Conservation (phyloP, 2,113 vertebrate genomes). For the Microtus oregoni region DNA sequence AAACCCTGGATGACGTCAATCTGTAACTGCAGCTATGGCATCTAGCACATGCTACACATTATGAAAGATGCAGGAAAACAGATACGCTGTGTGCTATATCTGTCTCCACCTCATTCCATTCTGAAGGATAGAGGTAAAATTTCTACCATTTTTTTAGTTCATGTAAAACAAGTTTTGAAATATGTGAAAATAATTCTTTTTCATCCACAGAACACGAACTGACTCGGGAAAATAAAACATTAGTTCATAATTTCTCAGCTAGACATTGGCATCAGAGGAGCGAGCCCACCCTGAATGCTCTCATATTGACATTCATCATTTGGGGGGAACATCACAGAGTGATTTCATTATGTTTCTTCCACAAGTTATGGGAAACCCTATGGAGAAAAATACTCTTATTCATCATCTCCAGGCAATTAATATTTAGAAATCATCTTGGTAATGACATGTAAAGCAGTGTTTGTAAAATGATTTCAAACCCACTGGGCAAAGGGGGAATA, state of each 20-base stretch:
- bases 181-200: background rate
- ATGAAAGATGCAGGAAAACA: constrained; percentile 27
- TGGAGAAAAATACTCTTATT: background rate
- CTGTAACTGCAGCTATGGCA: background rate
- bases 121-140: background rate
- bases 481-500: background rate
- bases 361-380: constrained; percentile 21
- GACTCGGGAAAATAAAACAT: constrained; percentile 42
- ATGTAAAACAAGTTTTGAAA: background rate
- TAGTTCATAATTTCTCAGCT: constrained; percentile 10
- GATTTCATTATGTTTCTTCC: background rate
- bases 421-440: constrained; percentile 32
- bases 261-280: background rate
- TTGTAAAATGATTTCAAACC: constrained; percentile 47
- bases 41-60: background rate
- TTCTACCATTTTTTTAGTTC: background rate
- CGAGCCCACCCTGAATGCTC: background rate
- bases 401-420: background rate
- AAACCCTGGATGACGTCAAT: background rate
- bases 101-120: background rate
- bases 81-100: background rate
- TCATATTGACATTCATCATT: background rate
- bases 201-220: background rate
- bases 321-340: background rate
- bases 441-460: background rate